Conservation (phyloP, 1,140 invertebrate genomes). For the Leptinotarsa undecemlineata region DNA sequence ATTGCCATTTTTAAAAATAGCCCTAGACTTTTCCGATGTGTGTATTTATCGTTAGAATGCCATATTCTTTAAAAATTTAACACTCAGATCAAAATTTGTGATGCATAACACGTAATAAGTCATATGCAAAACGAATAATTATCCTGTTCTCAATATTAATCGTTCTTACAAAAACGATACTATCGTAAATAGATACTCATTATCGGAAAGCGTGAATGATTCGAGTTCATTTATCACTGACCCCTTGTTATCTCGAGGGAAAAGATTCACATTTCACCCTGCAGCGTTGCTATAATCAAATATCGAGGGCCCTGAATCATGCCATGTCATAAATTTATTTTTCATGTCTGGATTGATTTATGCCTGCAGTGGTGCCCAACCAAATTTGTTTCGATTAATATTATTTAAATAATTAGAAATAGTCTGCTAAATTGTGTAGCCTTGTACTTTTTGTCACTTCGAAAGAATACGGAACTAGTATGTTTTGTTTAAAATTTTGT, state of each 20-base stretch:
- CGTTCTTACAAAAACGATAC: neutral
- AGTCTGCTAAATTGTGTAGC: too few relatives aligned
- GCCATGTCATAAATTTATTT: constrained; percentile 1
- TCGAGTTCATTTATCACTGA: constrained; percentile 20
- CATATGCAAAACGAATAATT: too few relatives aligned
- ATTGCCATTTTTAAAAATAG: too few relatives aligned
- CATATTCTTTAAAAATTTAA: too few relatives aligned
- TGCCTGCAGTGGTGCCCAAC: neutral
- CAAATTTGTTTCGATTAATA: neutral
- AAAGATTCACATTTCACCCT: constrained; percentile 24
- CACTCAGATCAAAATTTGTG: too few relatives aligned
- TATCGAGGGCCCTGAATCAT: constrained; percentile 17
- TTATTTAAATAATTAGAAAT: too few relatives aligned
- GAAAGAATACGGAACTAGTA: too few relatives aligned
- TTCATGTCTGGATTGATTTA: neutral
- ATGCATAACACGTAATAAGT: too few relatives aligned
- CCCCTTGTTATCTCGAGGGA: constrained; percentile 22
- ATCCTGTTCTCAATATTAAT: neutral
- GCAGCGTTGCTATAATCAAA: constrained; percentile 22
- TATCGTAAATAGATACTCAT: constrained; percentile 1
- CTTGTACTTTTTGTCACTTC: too few relatives aligned
- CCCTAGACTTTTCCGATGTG: too few relatives aligned
- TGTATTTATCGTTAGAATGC: too few relatives aligned
- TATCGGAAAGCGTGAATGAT: constrained; percentile 13
- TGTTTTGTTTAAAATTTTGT: too few relatives aligned